Evolutionary conservation across 1,140 invertebrate genomes (phyloP), one percentile per base, ranked within the genome.

Genomic region (Macrobrachium rosenbergii): DNA sequence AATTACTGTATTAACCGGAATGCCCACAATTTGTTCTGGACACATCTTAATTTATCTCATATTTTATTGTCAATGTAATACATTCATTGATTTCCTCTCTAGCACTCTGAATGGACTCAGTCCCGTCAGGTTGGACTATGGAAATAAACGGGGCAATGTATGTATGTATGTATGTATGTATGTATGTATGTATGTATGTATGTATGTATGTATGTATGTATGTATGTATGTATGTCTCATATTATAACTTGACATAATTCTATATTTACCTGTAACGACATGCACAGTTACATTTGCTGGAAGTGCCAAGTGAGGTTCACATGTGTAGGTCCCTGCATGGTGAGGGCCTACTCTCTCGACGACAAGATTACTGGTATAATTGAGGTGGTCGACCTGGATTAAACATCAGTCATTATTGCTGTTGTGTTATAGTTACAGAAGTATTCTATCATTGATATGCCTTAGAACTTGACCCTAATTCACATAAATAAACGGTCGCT

Each of bases 271-370:
- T 73, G 87, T 88, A 23, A 83, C 80, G 6, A 83, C 87, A 43
- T 88, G 81, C 73, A 88, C 81, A 62, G 76, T 75, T 17, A 83
- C 82, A 59, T 82, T 80, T 45, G 87, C 82, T 60, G 78, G 88
- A 5, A 80, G 77, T 2, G 88, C 88, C 37, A 89, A 63, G 62
- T 89, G 83, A 5, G 88, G 88, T 8, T 89, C 79, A 64, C 88
- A 89, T 17, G 83, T 87, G 79, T 89, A 89, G 62, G 81, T 86
- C 12, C 88, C 88, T 45, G 88, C 88, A 19, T 89, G 77, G 5
- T 79, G 69, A 2, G 72, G 59, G 16, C 60, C 67, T 8, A 89
- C 88, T 28, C 75, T 77, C 0, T 62, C 80, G 23, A 89, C 83
- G 11, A 83, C 73, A 6, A 89, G 77, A 21, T 73, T 89, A 19